Base-by-base conservation (phyloP, 2,888 invertebrate genomes). In the Dynastes hyllus region DNA sequence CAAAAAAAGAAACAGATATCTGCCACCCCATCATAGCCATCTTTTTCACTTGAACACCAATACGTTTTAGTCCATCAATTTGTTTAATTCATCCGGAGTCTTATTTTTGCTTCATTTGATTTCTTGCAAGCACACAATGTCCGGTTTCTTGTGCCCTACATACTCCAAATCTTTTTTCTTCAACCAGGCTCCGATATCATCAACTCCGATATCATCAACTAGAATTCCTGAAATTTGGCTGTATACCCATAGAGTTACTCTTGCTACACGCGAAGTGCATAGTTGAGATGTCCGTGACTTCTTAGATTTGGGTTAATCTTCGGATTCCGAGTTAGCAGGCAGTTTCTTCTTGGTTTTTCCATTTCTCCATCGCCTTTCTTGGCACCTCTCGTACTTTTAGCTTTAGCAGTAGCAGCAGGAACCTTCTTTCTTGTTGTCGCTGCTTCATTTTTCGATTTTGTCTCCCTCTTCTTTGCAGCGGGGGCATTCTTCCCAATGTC, bases 21-120 rank as follows among this genome's bases (percentile, higher is more conserved):
- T 11, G 95, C 97, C 16, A 98, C 96, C 8, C 99, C 99, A 2
- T 98, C 96, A 89, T 99, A 98, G 0, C 99, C 99, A 77, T 95
- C 92, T 81, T 93, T 93, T 2, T 92, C 91, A 81, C 95, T 93
- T 87, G 90, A 89, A 81, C 89, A 89, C 94, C 96, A 98, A 88
- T 95, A 97, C 0, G 92, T 92, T 85, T 96, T 93, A 98, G 4
- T 95, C 96, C 0, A 93, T 91, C 53, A 95, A 85, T 82, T 94
- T 93, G 0, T 90, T 89, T 13, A 94, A 89, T 88, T 96, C 96
- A 8, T 92, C 91, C 0, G 99, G 99, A 71, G 98, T 88, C 86
- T 97, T 96, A 1, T 93, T 92, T 83, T 92, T 91, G 3, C 93
- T 90, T 87, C 98, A 98, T 90, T 98, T 98, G 0, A 94, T 95